A percentile compares a stretch with the other conserved stretches of the same genome.
Conservation (phyloP, 1,140 invertebrate genomes). For the Dendroctonus ponderosae region DNA sequence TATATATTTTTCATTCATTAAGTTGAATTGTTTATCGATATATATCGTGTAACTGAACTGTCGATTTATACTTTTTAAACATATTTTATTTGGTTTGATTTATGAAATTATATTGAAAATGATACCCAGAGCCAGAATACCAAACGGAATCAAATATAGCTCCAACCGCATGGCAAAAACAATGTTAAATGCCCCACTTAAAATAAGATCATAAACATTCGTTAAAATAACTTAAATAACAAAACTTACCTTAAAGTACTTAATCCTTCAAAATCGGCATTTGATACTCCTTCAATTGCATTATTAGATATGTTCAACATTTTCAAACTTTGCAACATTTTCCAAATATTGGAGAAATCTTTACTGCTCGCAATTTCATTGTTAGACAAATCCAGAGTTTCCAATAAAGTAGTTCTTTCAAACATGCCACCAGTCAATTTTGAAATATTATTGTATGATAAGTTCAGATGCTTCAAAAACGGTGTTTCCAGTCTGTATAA, state of each 20-base stretch:
- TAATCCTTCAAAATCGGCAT: slow-evolving; percentile 72
- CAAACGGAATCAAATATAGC: too few relatives aligned
- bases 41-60: too few relatives aligned
- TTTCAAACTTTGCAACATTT: slow-evolving; percentile 66
- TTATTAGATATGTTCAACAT: slow-evolving; percentile 77
- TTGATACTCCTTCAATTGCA: slow-evolving; percentile 67
- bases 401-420: slow-evolving; percentile 74
- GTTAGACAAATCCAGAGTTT: slow-evolving; percentile 73
- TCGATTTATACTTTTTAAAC: too few relatives aligned
- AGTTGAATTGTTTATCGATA: too few relatives aligned
- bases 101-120: too few relatives aligned
- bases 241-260: slow-evolving; percentile 41
- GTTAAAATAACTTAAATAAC: too few relatives aligned
- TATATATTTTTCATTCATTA: too few relatives aligned
- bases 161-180: too few relatives aligned
- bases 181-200: too few relatives aligned
- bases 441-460: slow-evolving; percentile 74
- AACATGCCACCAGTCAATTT: slow-evolving; percentile 66
- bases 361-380: slow-evolving; percentile 66
- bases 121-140: too few relatives aligned
- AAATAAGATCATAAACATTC: too few relatives aligned
- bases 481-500: slow-evolving; percentile 79
- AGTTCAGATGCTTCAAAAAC: slow-evolving; percentile 77
- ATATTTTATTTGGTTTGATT: too few relatives aligned
- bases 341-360: slow-evolving; percentile 60